Base-by-base conservation (phyloP, 2,888 invertebrate species). In the Hirtodrosophila duncani region DNA sequence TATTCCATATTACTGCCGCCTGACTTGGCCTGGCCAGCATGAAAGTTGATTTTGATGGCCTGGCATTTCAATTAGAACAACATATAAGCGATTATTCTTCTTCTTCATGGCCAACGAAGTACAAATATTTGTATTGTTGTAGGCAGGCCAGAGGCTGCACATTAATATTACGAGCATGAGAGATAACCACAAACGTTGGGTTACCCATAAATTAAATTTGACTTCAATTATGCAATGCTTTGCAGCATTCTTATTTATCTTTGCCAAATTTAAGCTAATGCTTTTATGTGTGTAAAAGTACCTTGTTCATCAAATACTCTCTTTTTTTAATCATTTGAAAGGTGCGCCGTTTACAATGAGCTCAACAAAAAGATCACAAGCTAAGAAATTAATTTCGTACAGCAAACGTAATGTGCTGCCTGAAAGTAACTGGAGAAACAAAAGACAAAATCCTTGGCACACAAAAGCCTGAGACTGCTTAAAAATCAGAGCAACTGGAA, bases 181-280 rank as follows among this genome's bases (percentile, higher is more conserved):
- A n/a, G n/a, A n/a, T n/a, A n/a, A n/a, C n/a, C n/a, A n/a, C n/a
- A n/a, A n/a, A n/a, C n/a, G n/a, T n/a, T n/a, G n/a, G n/a, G n/a
- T n/a, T n/a, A n/a, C n/a, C 38, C 52, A 68, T 77, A 72, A 77
- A 72, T 72, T 72, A 58, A 62, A 72, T 72, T 77, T 53, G 53
- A 77, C 56, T 71, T 63, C 69, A 72, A 77, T 77, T 72, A 71
- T 42, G 44, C 48, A 34, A 11, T 21, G 43, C 38, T 39, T 49
- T 33, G 43, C 5, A 24, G 24, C 24, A 7, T 7, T 3, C 3
- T 6, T 30, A 16, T 16, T 9, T n/a, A n/a, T 9, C 13, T 24
- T 27, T 36, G 17, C 34, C 46, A 49, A 11, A n/a, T 20, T 24
- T 18, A 4, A 5, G 11, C 8, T 29, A 26, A 43, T 24, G 38